Conservation (phyloP, 2,113 vertebrate genomes). For the Stegastes partitus region DNA sequence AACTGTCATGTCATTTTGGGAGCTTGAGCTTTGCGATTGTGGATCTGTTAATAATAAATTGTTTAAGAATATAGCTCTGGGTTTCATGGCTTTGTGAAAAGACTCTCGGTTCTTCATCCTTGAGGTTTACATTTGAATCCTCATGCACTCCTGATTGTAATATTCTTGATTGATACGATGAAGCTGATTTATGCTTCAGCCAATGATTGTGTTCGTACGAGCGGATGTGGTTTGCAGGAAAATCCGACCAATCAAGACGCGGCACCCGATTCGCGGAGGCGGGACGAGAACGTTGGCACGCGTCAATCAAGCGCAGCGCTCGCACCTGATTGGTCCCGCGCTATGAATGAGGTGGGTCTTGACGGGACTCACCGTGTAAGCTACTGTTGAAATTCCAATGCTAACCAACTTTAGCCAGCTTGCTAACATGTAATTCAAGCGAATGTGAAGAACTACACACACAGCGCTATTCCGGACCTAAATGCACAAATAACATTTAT, state of each 20-base stretch:
- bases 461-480: slow-evolving; percentile 6
- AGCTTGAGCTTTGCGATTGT: slow-evolving; percentile 75
- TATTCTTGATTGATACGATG: slow-evolving; percentile 13
- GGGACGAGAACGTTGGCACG: slow-evolving; percentile 39
- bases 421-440: slow-evolving; percentile 79
- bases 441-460: slow-evolving; percentile 33
- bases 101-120: not conserved
- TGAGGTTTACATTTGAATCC: slow-evolving; percentile 6
- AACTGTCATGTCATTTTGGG: slow-evolving; percentile 75
- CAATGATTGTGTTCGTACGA: slow-evolving; percentile 50
- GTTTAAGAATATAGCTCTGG: slow-evolving; percentile 75
- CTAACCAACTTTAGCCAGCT: slow-evolving; percentile 85
- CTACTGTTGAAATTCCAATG: slow-evolving; percentile 85
- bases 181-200: slow-evolving; percentile 40
- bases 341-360: slow-evolving; percentile 69
- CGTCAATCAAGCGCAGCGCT: slow-evolving; percentile 61
- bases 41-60: slow-evolving; percentile 84
- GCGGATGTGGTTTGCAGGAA: slow-evolving; percentile 63
- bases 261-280: slow-evolving; percentile 36
- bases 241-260: slow-evolving; percentile 57
- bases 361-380: slow-evolving; percentile 65
- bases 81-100: slow-evolving; percentile 56
- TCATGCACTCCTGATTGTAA: slow-evolving; percentile 7
- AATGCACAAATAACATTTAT: not conserved
- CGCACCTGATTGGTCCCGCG: slow-evolving; percentile 43